Conservation (phyloP, 2,888 invertebrate species). For the Drosophila longiperda region DNA sequence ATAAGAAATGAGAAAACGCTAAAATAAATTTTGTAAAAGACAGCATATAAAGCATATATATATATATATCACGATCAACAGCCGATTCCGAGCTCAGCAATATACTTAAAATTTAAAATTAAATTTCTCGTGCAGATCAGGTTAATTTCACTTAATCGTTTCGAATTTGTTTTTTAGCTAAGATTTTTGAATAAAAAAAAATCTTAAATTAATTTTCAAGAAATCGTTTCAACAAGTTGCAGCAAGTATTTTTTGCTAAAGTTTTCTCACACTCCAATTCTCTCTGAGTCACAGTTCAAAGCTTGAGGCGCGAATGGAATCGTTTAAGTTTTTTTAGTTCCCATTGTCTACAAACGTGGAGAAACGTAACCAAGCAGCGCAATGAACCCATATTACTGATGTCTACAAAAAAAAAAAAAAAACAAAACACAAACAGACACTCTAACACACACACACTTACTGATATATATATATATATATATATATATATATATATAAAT, state of each 20-base stretch:
- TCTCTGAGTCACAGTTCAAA: neutral
- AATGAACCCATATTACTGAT: conserved; percentile 10
- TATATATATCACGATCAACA: neutral
- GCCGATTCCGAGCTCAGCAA: neutral
- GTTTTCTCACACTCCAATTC: neutral
- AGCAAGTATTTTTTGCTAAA: neutral
- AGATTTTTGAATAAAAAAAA: neutral
- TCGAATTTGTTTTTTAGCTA: neutral
- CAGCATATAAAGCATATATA: neutral
- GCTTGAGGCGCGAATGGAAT: neutral
- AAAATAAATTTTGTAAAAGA: neutral
- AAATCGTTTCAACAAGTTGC: neutral
- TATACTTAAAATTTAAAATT: neutral
- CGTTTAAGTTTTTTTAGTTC: neutral
- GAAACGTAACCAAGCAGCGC: conserved; percentile 8
- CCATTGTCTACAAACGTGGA: neutral
- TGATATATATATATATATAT: conserved; percentile 6
- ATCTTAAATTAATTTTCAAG: neutral
- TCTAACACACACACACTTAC: conserved; percentile 11
- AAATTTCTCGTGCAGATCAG: neutral
- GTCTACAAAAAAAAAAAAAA: too few species aligned
- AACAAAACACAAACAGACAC: neutral
- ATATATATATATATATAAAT: conserved; percentile 6
- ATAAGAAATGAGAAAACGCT: neutral
- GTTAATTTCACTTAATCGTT: neutral